Evolutionary conservation across 2,113 vertebrate species (phyloP), one percentile per base, ranked within the genome.

Genomic region (Otus sunia): DNA sequence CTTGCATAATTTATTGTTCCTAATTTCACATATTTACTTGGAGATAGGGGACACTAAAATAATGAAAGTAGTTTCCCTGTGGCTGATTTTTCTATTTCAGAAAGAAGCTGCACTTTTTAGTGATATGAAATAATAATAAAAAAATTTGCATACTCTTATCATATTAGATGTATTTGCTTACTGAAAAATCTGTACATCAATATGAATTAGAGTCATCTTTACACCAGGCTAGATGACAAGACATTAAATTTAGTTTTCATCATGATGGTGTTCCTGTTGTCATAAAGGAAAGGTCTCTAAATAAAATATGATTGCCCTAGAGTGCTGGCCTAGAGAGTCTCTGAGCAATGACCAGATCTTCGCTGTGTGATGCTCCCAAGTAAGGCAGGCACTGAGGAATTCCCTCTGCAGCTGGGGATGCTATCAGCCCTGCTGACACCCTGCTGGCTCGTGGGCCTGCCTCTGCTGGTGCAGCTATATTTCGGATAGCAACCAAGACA

Each of bases 1-100:
- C 52, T 78, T 90, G 64, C 47, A 74, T 93, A 91, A 94, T 86
- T 95, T 83, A 86, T 88, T 71, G 19, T 71, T 95, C 27, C 14
- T n/a, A 75, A 81, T 77, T 73, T 56, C 23, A n/a, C 25, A 27
- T 78, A 37, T 53, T 41, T 82, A 26, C 30, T 52, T 68, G 60
- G 37, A 73, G 22, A 63, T 16, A 73, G 12, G 22, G 13, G 14
- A 10, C 23, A 34, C 22, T 60, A 82, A 67, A 86, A 76, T 68
- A 77, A 73, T 32, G 25, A 30, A 74, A 72, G 23, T 56, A 39
- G 2, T 49, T 86, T 68, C 19, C 20, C 20, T 43, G 50, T 72
- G 34, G 29, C 53, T 0, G 3, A 27, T 72, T 60, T 34, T 76
- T 67, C 13, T 52, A 2, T 72, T 90, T 82, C 36, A 52, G 29